phyloP scores from a whole-genome alignment of 2,797 vertebrate species.

The Oreortyx pictus region DNA sequence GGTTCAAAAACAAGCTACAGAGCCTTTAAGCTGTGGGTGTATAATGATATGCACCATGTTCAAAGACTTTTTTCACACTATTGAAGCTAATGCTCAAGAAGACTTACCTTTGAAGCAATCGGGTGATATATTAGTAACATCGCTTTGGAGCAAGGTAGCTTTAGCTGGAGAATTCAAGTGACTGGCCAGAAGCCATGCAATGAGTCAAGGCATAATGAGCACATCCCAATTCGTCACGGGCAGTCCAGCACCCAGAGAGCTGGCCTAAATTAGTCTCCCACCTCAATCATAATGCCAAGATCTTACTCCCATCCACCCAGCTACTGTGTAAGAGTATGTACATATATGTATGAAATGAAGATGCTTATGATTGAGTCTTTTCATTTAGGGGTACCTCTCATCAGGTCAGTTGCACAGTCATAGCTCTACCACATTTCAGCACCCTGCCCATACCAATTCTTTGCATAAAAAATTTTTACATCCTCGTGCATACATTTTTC shows the following conservation, averaged over 20 bases:
- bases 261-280: conserved; percentile 39
- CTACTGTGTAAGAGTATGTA: conserved; percentile 20
- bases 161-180: background rate
- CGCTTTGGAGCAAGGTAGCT: background rate
- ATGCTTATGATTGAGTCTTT: background rate
- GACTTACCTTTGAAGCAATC: background rate
- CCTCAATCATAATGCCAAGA: background rate
- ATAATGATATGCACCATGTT: background rate
- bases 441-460: background rate
- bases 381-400: background rate
- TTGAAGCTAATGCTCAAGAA: background rate
- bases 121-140: background rate
- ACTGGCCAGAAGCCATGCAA: background rate
- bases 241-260: background rate
- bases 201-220: background rate
- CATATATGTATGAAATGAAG: background rate
- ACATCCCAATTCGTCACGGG: background rate
- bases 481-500: background rate
- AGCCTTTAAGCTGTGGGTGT: background rate
- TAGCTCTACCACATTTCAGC: background rate
- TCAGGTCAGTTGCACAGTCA: background rate
- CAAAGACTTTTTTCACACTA: background rate
- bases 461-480: background rate
- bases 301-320: background rate
- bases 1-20: background rate